A percentile compares a stretch with the other conserved stretches of the same genome.
Evolutionary conservation across 2,797 vertebrate species (phyloP).

Genomic region (Microctenopoma steveboyesi): DNA sequence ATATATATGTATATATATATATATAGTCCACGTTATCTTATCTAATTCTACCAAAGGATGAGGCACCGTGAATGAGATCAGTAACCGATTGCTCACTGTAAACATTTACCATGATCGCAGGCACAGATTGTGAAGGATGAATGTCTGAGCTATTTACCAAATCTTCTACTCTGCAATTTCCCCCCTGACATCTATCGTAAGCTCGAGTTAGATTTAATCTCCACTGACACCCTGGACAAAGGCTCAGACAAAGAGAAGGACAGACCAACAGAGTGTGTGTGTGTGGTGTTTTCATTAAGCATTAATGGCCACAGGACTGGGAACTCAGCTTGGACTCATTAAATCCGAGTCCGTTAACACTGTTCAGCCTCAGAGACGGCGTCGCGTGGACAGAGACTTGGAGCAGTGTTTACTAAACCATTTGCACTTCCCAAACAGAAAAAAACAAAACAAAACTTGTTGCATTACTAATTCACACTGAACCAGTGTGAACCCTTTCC

Average conservation of each 20-base stretch:
- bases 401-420: slow-evolving; percentile 5
- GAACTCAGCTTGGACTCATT: slow-evolving; percentile 45
- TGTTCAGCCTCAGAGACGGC: slow-evolving; percentile 23
- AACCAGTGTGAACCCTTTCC: background rate
- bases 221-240: slow-evolving; percentile 43
- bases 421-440: slow-evolving; percentile 11
- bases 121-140: slow-evolving; percentile 43
- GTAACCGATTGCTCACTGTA: slow-evolving; percentile 37
- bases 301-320: slow-evolving; percentile 39
- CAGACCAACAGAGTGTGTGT: slow-evolving; percentile 13
- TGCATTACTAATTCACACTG: background rate
- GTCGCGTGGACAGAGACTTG: slow-evolving; percentile 1
- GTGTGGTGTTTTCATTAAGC: slow-evolving; percentile 47
- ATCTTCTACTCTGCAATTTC: slow-evolving; percentile 58
- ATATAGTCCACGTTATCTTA: slow-evolving; percentile 26
- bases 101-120: slow-evolving; percentile 45
- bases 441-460: background rate
- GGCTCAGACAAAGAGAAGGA: slow-evolving; percentile 35
- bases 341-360: slow-evolving; percentile 33
- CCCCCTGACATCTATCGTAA: slow-evolving; percentile 47
- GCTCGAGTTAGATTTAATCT: slow-evolving; percentile 57
- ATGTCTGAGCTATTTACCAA: slow-evolving; percentile 58
- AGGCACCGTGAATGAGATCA: slow-evolving; percentile 19
- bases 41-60: slow-evolving; percentile 20
- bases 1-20: too few relatives aligned